phyloP scores from a whole-genome alignment of 2,888 invertebrate species.

The Strigamia transsilvanica region DNA sequence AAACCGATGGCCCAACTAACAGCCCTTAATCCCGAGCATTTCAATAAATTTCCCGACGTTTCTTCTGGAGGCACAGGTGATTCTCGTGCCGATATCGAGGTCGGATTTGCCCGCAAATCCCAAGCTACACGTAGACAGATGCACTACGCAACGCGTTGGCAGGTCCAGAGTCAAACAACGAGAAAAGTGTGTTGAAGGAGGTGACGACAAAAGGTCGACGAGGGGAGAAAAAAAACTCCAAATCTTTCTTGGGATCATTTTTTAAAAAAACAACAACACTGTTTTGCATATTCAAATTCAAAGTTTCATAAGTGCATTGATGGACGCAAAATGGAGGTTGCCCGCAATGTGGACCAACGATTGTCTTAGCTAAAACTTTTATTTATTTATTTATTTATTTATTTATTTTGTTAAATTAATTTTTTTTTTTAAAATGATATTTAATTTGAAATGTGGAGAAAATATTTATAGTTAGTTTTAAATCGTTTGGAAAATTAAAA shows the following conservation, averaged over 20 bases:
- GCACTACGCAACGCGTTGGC: constrained; percentile 29
- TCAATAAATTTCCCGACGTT: constrained; percentile 24
- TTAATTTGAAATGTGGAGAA: constrained; percentile 1
- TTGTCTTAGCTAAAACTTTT: constrained; percentile 20
- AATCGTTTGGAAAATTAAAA: constrained; percentile 10
- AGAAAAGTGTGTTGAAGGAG: constrained; percentile 33
- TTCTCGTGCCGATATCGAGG: constrained; percentile 31
- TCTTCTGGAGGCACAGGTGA: constrained; percentile 28
- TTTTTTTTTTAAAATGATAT: neutral
- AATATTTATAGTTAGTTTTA: neutral
- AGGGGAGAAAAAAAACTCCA: constrained; percentile 27
- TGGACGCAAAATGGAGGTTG: constrained; percentile 29
- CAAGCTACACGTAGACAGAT: constrained; percentile 15
- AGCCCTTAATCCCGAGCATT: constrained; percentile 29
- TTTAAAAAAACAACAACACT: neutral
- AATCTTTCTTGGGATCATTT: constrained; percentile 19
- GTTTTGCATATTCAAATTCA: neutral
- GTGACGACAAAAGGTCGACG: constrained; percentile 21
- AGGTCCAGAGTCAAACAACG: constrained; percentile 31
- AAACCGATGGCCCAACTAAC: constrained; percentile 34
- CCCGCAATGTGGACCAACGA: constrained; percentile 4
- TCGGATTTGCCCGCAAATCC: constrained; percentile 41
- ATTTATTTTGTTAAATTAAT: neutral
- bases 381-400: neutral
- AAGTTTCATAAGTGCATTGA: constrained; percentile 17